phyloP scores from a whole-genome alignment of 2,797 vertebrate species.

The Euthynnus affinis region DNA sequence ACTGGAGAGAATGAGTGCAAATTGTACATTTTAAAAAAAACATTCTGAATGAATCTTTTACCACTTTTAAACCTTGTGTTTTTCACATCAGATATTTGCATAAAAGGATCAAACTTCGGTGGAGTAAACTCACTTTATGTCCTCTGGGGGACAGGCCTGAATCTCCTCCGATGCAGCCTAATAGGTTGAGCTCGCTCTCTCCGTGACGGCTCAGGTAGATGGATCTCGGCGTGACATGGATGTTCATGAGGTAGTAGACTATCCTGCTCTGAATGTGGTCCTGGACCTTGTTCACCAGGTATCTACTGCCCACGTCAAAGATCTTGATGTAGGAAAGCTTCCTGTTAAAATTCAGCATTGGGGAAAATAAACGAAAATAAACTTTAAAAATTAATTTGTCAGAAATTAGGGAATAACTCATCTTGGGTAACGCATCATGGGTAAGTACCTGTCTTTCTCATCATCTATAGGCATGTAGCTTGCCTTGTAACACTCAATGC shows the following conservation, averaged over 20 bases:
- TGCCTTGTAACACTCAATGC: conserved; percentile 91
- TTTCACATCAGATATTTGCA: background rate
- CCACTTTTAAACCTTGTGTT: background rate
- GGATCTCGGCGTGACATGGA: conserved; percentile 90
- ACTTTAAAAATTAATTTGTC: background rate
- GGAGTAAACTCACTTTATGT: conserved; percentile 76
- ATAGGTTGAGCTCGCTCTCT: conserved; percentile 92
- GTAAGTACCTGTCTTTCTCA: conserved; percentile 89
- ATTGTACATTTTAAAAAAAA: background rate
- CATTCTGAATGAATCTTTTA: too few species aligned
- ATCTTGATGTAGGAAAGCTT: conserved; percentile 94
- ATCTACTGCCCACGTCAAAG: conserved; percentile 91
- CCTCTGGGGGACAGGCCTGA: conserved; percentile 88
- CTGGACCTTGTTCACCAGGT: conserved; percentile 91
- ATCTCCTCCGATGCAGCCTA: conserved; percentile 91
- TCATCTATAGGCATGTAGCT: conserved; percentile 90
- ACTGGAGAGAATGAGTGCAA: conserved; percentile 65
- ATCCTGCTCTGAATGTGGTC: conserved; percentile 94
- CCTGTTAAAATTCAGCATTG: conserved; percentile 69
- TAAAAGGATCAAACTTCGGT: background rate
- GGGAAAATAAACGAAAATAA: background rate
- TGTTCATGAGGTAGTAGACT: conserved; percentile 96
- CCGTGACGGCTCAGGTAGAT: conserved; percentile 94
- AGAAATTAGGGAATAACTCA: accelerated
- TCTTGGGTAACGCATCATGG: background rate